Conservation (phyloP, 2,797 vertebrate genomes). For the Scyliorhinus canicula region DNA sequence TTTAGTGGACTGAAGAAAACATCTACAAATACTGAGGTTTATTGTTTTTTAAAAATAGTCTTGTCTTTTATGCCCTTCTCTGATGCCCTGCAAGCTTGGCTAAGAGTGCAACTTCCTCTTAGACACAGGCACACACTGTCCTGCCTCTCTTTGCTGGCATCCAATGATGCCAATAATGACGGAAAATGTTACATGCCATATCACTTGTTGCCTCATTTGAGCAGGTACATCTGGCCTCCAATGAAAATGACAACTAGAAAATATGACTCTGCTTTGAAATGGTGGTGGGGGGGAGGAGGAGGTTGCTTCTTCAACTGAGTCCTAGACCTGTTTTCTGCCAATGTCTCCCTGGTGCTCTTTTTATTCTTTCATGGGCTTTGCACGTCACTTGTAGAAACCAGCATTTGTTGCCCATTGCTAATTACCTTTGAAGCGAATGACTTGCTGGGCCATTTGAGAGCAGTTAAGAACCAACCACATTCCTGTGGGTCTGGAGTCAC, state of each 20-base stretch:
- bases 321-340: not conserved
- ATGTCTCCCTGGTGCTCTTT: not conserved
- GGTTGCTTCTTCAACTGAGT: not conserved
- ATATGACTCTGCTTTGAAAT: not conserved
- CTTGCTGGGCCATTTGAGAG: too few species aligned
- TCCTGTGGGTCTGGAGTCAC: too few species aligned
- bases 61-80: not conserved
- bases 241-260: not conserved
- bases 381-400: too few species aligned
- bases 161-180: not conserved
- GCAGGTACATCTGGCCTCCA: not conserved
- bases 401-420: too few species aligned
- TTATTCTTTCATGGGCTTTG: too few species aligned
- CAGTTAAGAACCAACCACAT: too few species aligned
- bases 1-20: not conserved
- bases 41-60: not conserved
- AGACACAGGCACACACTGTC: not conserved
- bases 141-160: not conserved
- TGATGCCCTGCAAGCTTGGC: not conserved
- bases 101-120: not conserved
- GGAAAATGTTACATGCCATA: not conserved
- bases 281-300: too few species aligned
- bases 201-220: not conserved
- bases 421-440: too few species aligned
- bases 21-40: not conserved